Evolutionary conservation across 2,888 invertebrate genomes (phyloP).

Genomic region (Carpatolechia fugitivella): DNA sequence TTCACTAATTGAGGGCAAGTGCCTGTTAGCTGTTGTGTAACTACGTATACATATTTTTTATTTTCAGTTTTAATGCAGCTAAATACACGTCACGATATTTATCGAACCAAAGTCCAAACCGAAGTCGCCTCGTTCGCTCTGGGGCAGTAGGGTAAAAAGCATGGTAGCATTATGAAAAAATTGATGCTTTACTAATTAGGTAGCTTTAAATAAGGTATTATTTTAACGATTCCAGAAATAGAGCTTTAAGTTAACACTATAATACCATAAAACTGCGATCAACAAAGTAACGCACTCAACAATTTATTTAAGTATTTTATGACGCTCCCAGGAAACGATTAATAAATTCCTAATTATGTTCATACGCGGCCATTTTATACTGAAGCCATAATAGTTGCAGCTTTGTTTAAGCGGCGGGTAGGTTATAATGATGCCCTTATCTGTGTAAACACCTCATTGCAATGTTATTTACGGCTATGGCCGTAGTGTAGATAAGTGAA

Average conservation of each 20-base stretch:
- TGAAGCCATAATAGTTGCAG: background rate
- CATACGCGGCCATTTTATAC: background rate
- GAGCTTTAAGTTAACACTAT: background rate
- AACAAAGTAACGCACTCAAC: background rate
- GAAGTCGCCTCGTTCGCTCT: too few species aligned
- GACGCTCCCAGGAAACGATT: conserved; percentile 1
- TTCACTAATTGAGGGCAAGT: conserved; percentile 67
- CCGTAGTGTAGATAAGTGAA: conserved; percentile 35
- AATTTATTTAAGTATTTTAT: background rate
- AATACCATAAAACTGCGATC: conserved; percentile 1
- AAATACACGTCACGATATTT: too few species aligned
- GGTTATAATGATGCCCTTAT: conserved; percentile 20
- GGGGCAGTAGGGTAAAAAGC: too few species aligned
- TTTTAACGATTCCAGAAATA: background rate
- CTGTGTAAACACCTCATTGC: conserved; percentile 24
- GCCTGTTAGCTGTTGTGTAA: conserved; percentile 58
- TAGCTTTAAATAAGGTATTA: background rate
- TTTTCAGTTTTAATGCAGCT: too few species aligned
- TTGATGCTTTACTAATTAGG: too few species aligned
- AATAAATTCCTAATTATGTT: conserved; percentile 7
- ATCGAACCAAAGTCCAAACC: too few species aligned
- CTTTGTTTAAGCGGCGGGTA: conserved; percentile 9
- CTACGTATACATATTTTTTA: too few species aligned
- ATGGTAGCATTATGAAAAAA: too few species aligned
- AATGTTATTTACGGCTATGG: conserved; percentile 27